Conservation (phyloP, 2,888 invertebrate species). For the Tachina fera region DNA sequence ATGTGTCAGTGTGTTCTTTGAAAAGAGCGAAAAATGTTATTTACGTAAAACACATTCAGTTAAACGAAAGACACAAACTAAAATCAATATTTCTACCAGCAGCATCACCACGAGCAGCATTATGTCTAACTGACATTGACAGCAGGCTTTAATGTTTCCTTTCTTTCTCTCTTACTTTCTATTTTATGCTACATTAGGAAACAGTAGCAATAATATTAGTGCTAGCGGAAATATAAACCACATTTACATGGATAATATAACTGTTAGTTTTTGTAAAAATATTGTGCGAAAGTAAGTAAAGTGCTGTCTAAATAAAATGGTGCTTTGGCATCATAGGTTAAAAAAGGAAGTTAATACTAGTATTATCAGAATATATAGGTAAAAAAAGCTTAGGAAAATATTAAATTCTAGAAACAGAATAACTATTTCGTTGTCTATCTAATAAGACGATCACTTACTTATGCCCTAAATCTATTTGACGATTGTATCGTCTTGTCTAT, state of each 20-base stretch:
- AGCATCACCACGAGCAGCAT: conserved; percentile 17
- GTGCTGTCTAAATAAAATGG: not conserved
- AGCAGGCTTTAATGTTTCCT: conserved; percentile 33
- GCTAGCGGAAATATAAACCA: conserved; percentile 7
- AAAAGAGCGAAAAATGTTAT: not conserved
- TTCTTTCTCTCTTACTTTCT: conserved; percentile 15
- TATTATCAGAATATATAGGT: too few relatives aligned
- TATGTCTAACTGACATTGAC: conserved; percentile 62
- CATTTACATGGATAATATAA: conserved; percentile 10
- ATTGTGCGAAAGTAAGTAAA: not conserved
- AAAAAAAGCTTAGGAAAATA: too few relatives aligned
- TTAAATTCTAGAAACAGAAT: too few relatives aligned
- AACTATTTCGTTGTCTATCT: too few relatives aligned
- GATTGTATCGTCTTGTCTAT: too few relatives aligned
- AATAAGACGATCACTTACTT: too few relatives aligned
- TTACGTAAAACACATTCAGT: conserved; percentile 1
- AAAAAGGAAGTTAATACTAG: too few relatives aligned
- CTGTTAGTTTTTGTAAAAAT: not conserved
- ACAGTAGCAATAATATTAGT: conserved; percentile 18
- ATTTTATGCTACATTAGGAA: conserved; percentile 32
- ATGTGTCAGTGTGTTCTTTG: conserved; percentile 38
- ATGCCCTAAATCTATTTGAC: too few relatives aligned
- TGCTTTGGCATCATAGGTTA: too few relatives aligned
- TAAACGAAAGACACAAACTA: conserved; percentile 1
- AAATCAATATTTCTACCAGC: conserved; percentile 4